Evolutionary conservation across 2,797 vertebrate species (phyloP), one percentile per base, ranked within the genome.

Genomic region (Chaunax sp.): DNA sequence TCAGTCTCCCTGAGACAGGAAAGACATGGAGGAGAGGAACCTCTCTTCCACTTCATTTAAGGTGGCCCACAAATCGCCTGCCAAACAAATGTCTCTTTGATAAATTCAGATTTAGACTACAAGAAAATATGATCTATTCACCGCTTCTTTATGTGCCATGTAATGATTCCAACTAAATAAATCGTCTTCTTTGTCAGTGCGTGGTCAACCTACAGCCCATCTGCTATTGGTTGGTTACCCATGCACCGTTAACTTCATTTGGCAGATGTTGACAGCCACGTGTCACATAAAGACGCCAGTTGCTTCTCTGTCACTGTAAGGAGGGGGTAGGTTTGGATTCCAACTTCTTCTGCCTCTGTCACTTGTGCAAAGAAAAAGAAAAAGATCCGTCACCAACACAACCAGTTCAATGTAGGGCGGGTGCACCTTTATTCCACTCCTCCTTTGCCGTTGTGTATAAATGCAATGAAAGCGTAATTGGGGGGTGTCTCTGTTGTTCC

Each of bases 41-140:
- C 72, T 80, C 69, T 72, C 80, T 87, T 82, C 85, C 78, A 75
- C 69, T 69, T 76, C 40, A 64, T 71, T 72, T 71, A 50, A 75
- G 47, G 28, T 82, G 75, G 47, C 45, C 40, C 40, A 30, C 5
- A 47, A 49, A 81, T 71, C 23, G 64, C 72, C 66, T 64, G 52
- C 78, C 60, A 76, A 73, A 37, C 25, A 56, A 8, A 49, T 16
- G 3, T 53, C 35, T 46, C 15, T 69, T 64, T 52, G 23, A 66
- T 60, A 55, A 77, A 50, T 55, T 43, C 65, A 49, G 64, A 49
- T 65, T 59, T 30, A 56, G 33, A 28, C 20, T 38, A 62, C 12
- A 8, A 35, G n/a, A n/a, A n/a, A n/a, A 22, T n/a, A 16, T 44
- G n/a, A 30, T 47, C 3, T 20, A 38, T 33, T 55, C 7, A 18